Percentiles rank a stretch among this genome's conserved stretches.
Conservation (phyloP, 2,888 invertebrate species). For the Protodeltote pygarga region DNA sequence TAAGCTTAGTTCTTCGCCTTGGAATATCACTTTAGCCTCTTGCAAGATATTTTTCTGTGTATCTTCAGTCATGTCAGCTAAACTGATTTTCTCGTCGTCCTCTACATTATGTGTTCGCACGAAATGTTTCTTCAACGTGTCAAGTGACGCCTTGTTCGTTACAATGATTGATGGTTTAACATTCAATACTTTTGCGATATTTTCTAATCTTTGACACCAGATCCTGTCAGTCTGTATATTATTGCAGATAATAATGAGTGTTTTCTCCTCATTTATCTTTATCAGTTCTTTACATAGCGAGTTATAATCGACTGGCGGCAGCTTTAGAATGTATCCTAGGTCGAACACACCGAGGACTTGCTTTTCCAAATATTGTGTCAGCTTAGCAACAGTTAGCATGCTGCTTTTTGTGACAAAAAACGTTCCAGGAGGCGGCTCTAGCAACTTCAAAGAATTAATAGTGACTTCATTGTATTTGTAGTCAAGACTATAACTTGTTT, state of each 20-base stretch:
- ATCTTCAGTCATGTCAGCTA: constrained; percentile 11
- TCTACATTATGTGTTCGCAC: neutral
- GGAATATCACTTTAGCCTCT: constrained; percentile 14
- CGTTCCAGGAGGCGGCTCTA: neutral
- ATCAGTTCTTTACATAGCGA: neutral
- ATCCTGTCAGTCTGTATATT: neutral
- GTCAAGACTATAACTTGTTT: neutral
- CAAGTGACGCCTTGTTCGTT: neutral
- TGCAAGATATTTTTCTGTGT: constrained; percentile 8
- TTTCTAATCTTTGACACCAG: neutral
- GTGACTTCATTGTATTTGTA: constrained; percentile 5
- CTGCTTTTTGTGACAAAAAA: constrained; percentile 3
- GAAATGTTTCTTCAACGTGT: constrained; percentile 7
- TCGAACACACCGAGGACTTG: constrained; percentile 3
- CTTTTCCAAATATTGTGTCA: constrained; percentile 8
- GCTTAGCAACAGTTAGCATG: constrained; percentile 9
- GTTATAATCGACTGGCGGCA: neutral
- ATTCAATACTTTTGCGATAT: neutral
- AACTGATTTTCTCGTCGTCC: constrained; percentile 1
- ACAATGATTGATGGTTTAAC: constrained; percentile 8
- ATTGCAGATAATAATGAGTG: constrained; percentile 4
- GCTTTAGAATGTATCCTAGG: constrained; percentile 3
- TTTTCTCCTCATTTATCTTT: neutral
- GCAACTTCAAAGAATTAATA: neutral
- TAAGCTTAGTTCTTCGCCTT: constrained; percentile 16